Conservation (phyloP, 2,113 vertebrate genomes). For the Malurus alboscapulatus region DNA sequence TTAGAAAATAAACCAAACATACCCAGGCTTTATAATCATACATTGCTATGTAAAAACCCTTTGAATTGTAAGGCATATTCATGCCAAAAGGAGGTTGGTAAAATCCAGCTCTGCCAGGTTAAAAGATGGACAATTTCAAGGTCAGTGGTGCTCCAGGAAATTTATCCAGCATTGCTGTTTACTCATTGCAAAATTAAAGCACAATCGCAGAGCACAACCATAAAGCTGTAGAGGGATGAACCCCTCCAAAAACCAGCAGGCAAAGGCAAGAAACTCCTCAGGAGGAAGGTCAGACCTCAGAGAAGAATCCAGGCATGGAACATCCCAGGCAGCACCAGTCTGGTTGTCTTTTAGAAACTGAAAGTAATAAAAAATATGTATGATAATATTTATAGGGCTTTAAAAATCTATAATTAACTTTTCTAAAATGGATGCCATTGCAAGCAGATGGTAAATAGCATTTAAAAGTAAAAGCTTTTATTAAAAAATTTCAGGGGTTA, state of each 20-base stretch:
- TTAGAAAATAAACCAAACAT: background rate
- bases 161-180: background rate
- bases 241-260: fast-evolving
- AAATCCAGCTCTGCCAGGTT: background rate
- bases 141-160: background rate
- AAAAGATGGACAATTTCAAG: background rate
- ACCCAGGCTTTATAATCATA: background rate
- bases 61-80: background rate
- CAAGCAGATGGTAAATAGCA: conserved; percentile 16
- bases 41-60: background rate
- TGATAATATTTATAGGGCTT: background rate
- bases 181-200: background rate
- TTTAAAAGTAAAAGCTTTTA: conserved; percentile 6
- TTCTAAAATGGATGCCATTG: background rate
- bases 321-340: background rate
- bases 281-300: background rate
- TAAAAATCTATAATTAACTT: conserved; percentile 18
- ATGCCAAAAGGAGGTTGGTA: background rate
- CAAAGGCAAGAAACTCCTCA: background rate
- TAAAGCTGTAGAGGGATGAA: background rate
- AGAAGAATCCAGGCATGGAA: background rate
- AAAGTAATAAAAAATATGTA: background rate
- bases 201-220: background rate
- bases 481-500: background rate
- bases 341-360: background rate